Evolutionary conservation across 2,797 vertebrate species (phyloP).

Genomic region (Gallirallus australis): DNA sequence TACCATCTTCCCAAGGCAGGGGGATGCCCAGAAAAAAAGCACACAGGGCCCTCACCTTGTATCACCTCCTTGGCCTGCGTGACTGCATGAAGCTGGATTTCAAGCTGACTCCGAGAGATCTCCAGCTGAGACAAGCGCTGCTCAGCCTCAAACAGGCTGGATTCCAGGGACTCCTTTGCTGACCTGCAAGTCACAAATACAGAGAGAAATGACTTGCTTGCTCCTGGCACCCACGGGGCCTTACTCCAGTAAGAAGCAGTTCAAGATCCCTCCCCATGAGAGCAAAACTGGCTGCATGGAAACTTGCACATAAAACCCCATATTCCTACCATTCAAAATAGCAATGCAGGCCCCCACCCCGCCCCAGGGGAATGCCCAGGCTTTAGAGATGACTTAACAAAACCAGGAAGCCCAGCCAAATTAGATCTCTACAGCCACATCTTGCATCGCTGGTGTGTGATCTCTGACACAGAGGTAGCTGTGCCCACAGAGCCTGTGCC

Average conservation of each 20-base stretch:
- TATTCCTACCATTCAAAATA: neutral
- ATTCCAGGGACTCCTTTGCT: slow-evolving; percentile 77
- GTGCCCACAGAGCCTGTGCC: neutral
- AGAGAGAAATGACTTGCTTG: neutral
- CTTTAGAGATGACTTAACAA: neutral
- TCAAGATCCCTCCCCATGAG: neutral
- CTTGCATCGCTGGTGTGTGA: no score
- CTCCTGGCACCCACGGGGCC: neutral
- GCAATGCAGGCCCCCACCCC: neutral
- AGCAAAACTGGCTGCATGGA: neutral
- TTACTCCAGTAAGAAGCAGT: neutral
- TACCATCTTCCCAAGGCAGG: neutral
- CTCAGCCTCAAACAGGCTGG: slow-evolving; percentile 79
- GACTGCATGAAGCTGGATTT: slow-evolving; percentile 79
- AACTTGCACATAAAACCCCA: neutral
- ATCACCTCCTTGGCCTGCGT: slow-evolving; percentile 83
- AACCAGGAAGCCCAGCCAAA: neutral
- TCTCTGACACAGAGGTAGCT: accelerated
- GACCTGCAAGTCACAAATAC: slow-evolving; percentile 55
- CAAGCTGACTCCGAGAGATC: slow-evolving; percentile 80
- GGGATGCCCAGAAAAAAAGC: neutral
- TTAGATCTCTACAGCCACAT: neutral
- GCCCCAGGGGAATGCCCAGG: neutral
- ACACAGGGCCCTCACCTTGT: slow-evolving; percentile 77
- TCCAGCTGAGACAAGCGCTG: slow-evolving; percentile 79